These are phyloP conservation scores for Artibeus jamaicensis DNA, from an alignment of 2,797 vertebrate species.

Conservation along the genomic window DNA sequence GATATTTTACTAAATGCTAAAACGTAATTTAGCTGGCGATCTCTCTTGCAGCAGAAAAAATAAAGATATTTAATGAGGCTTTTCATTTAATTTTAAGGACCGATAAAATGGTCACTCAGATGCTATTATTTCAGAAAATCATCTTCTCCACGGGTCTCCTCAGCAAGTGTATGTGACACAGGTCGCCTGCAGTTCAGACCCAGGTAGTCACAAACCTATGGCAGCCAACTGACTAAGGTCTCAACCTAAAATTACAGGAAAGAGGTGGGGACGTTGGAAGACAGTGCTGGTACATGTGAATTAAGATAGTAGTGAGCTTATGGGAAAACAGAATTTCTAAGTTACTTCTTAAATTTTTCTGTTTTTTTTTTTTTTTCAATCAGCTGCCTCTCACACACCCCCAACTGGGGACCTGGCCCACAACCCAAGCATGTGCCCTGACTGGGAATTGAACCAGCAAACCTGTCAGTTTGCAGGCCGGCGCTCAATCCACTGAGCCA, in stretches of 20 bases:
- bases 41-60: background rate
- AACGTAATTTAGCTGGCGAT: background rate
- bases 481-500: too few species aligned
- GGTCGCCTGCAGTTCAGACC: background rate
- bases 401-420: too few species aligned
- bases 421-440: too few species aligned
- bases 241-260: background rate
- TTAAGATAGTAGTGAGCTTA: background rate
- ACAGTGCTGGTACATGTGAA: background rate
- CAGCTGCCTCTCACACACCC: too few species aligned
- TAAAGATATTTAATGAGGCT: background rate
- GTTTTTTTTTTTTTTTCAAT: too few species aligned
- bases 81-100: background rate
- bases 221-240: background rate
- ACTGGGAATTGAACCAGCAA: too few species aligned
- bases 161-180: background rate
- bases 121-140: background rate
- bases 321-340: background rate
- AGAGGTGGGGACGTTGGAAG: background rate
- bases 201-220: background rate
- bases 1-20: conserved; percentile 12
- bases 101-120: background rate
- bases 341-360: background rate
- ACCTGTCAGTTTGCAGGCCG: too few species aligned
- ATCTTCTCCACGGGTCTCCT: background rate